Evolutionary conservation across 1,140 invertebrate species (phyloP), one percentile per base, ranked within the genome.

Genomic region (Hycleus phaleratus): DNA sequence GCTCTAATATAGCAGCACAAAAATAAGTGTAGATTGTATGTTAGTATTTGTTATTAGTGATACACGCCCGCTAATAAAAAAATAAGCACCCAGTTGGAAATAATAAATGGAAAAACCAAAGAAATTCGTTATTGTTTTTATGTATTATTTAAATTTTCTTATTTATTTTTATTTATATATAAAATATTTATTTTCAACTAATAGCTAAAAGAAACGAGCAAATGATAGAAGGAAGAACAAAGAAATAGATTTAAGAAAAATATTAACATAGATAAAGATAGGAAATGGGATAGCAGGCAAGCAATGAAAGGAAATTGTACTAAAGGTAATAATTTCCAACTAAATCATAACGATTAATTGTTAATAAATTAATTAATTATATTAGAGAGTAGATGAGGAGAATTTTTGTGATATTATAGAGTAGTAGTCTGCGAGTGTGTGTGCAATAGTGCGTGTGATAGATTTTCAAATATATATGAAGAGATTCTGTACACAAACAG

Each of bases 1-100:
- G 86, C 94, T 96, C 93, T 97, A 42, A 42, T 32, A 87, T 77
- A 82, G 81, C 79, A 85, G 84, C 83, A 80, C 81, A 81, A 82
- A 80, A 85, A 85, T 82, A 82, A 83, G 79, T 79, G 79, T 75
- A 77, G 74, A 80, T 74, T 73, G 66, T 69, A 73, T 74, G 73
- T 74, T 73, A 75, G 69, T 75, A 53, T 66, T 44, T 57, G 49
- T 60, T 58, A 61, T 50, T 32, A 64, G 66, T 64, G 66, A 60
- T 59, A 55, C 61, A 64, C 61, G 59, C 61, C 63, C 63, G 66
- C 49, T 45, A 62, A 32, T 7, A 32, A 32, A 18, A 52, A 42
- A 26, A 53, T 39, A 49, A 58, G 52, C 56, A 58, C 49, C 52
- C 56, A 54, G 54, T 60, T 46, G 44, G 5, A 42, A 42, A 42